Conservation (phyloP, 1,140 invertebrate genomes). For the Amyelois transitella region DNA sequence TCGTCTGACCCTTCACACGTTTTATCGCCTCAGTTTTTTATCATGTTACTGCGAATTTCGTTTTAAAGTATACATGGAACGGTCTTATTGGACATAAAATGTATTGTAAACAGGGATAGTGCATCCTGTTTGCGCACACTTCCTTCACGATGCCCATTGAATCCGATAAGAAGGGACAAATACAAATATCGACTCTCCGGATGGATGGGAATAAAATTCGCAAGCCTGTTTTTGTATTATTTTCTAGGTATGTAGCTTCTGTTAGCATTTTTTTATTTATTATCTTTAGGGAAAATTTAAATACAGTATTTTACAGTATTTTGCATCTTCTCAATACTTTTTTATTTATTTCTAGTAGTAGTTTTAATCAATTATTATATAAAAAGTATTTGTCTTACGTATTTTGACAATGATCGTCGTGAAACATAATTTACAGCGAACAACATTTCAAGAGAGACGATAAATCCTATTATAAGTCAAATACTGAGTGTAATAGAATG, state of each 20-base stretch:
- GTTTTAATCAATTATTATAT: too few species aligned
- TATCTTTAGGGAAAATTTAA: too few species aligned
- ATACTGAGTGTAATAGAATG: constrained; percentile 45
- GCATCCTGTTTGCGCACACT: constrained; percentile 21
- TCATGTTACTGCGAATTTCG: constrained; percentile 46
- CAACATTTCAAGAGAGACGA: constrained; percentile 18
- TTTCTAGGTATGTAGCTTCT: too few species aligned
- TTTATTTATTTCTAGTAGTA: constrained; percentile 1
- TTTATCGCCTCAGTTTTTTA: constrained; percentile 31
- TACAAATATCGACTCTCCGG: background rate
- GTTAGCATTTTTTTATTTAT: too few species aligned
- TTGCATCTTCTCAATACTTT: too few species aligned
- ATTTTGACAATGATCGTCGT: background rate
- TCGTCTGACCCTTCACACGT: constrained; percentile 61
- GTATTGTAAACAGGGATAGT: constrained; percentile 30
- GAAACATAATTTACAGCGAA: constrained; percentile 14
- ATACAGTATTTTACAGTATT: too few species aligned
- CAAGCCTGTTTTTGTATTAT: background rate
- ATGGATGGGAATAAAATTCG: background rate
- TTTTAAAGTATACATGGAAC: constrained; percentile 49
- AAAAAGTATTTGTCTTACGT: too few species aligned
- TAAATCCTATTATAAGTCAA: constrained; percentile 55
- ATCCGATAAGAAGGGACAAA: constrained; percentile 1
- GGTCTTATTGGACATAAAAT: constrained; percentile 33
- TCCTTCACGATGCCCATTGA: background rate